phyloP scores from a whole-genome alignment of 2,888 invertebrate species.

The Mythimna ferrago region DNA sequence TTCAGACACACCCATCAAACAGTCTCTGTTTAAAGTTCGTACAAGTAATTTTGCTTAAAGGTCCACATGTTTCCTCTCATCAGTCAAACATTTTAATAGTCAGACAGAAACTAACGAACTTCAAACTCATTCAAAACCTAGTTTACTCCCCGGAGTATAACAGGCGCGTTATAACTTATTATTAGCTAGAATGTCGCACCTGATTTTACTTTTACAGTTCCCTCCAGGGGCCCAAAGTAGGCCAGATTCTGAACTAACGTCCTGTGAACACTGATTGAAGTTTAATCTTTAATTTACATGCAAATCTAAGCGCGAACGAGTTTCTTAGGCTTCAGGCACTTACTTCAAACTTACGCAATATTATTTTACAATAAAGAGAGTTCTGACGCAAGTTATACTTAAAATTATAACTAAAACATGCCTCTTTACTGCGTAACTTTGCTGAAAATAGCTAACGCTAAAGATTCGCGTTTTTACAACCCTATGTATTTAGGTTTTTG shows the following conservation, averaged over 20 bases:
- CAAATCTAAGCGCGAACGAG: constrained; percentile 36
- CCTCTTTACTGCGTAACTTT: background rate
- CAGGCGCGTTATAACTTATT: constrained; percentile 17
- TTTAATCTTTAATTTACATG: constrained; percentile 63
- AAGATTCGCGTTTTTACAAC: background rate
- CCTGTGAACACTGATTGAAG: constrained; percentile 51
- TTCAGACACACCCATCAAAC: background rate
- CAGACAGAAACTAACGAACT: background rate
- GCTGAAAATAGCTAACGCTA: background rate
- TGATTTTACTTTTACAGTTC: constrained; percentile 38
- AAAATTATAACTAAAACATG: background rate
- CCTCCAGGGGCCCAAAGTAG: constrained; percentile 30
- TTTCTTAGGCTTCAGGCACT: constrained; percentile 18
- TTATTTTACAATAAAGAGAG: constrained; percentile 1
- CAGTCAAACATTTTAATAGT: background rate
- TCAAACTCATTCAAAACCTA: constrained; percentile 1
- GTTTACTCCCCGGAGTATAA: background rate
- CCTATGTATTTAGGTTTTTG: background rate
- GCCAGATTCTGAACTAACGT: constrained; percentile 36
- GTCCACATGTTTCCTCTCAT: background rate
- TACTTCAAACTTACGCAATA: background rate
- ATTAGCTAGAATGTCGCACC: constrained; percentile 19
- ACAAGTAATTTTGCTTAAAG: background rate
- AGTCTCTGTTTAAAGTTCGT: background rate
- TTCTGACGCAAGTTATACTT: background rate